A percentile compares a stretch with the other conserved stretches of the same genome.
Evolutionary conservation across 2,888 invertebrate genomes (phyloP).

Genomic region (Poecilobothrus nobilitatus): DNA sequence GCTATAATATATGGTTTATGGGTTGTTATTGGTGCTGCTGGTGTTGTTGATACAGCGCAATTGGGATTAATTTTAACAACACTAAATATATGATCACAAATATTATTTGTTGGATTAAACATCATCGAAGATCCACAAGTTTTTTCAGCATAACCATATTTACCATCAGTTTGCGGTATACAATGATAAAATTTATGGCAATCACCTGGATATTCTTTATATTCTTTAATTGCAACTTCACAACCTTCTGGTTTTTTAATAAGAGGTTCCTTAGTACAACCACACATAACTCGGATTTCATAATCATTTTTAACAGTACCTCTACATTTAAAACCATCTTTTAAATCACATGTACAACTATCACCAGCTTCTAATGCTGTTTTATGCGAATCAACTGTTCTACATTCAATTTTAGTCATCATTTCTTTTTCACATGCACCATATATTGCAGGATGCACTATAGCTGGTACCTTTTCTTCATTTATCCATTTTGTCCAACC

Average conservation of each 20-base stretch:
- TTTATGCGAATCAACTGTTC: conserved; percentile 55
- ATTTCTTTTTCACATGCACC: conserved; percentile 53
- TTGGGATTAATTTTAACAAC: conserved; percentile 54
- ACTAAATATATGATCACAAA: conserved; percentile 56
- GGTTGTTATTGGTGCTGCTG: conserved; percentile 10
- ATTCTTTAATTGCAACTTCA: conserved; percentile 47
- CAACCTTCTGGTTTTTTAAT: conserved; percentile 33
- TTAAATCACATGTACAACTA: conserved; percentile 66
- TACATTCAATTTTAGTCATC: conserved; percentile 68
- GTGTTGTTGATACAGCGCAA: conserved; percentile 42
- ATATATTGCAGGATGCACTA: conserved; percentile 27
- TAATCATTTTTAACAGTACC: conserved; percentile 64
- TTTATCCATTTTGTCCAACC: conserved; percentile 81
- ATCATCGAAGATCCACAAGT: conserved; percentile 55
- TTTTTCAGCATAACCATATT: conserved; percentile 52
- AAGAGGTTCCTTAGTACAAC: conserved; percentile 42
- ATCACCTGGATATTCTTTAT: conserved; percentile 54
- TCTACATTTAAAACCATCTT: conserved; percentile 62
- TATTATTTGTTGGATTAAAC: conserved; percentile 56
- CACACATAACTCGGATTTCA: conserved; percentile 69
- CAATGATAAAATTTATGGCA: conserved; percentile 67
- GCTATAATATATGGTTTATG: not conserved
- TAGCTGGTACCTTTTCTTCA: conserved; percentile 29
- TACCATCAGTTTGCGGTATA: conserved; percentile 43
- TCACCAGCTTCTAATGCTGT: conserved; percentile 61